Base-by-base conservation (phyloP, 2,888 invertebrate genomes). In the Nycteola revayana region DNA sequence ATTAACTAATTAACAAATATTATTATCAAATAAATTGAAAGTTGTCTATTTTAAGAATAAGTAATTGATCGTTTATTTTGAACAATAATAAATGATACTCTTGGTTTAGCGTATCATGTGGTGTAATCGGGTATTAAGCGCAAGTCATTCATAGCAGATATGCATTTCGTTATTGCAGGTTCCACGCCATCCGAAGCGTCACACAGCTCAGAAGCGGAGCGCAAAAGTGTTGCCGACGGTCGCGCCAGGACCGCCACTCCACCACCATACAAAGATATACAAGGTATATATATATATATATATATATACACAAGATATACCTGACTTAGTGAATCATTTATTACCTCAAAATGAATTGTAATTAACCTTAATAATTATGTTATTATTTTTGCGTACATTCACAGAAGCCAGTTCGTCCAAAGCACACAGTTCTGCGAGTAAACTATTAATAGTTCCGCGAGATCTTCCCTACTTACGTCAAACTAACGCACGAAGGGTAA, bases 401-500 rank as follows among this genome's bases (percentile, higher is more conserved):
- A 45, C 79, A 87, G 87, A 86, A 73, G 73, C 85, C 24, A 70
- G 83, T 50, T 77, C 82, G 34, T 87, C 86, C 10, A 85, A 78
- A 61, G 66, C 71, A 26, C 71, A 77, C 40, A 70, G 62, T 52
- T 63, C 80, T 35, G 59, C 73, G 32, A 87, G 85, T 62, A 87
- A 88, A 64, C 74, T 87, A 49, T 70, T 87, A 32, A 88, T 87
- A 32, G 86, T 88, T 39, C 87, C 87, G 2, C 78, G 87, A 44
- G 87, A 88, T 60, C 82, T 88, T 39, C 88, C 88, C 21, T 88
- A 88, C 60, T 71, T 88, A 72, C 83, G 88, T 63, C 88, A 88
- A 72, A 88, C 88, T 79, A 87, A 88, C 88, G 88, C 88, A 32
- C 67, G 88, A 70, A 81, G 88, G 77, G 88, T 86, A 63, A 70